Evolutionary conservation across 53 echinoderm and acorn worm genomes (phyloP).

Genomic region (Stichopus horrens): DNA sequence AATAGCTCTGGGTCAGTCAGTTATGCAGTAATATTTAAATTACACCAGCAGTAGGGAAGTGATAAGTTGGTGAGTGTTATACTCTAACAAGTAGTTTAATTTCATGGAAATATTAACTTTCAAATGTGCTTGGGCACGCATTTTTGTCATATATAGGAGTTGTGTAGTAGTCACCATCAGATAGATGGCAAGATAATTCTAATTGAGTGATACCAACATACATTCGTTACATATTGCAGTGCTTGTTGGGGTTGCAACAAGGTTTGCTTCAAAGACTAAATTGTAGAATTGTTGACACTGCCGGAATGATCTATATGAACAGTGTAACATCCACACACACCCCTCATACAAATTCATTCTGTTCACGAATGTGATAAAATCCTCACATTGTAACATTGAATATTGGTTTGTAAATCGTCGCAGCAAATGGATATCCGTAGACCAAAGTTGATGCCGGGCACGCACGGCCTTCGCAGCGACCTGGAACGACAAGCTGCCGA

Average conservation of each 20-base stretch:
- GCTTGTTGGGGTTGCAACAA: background rate
- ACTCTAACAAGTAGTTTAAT: too few relatives aligned
- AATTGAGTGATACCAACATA: too few relatives aligned
- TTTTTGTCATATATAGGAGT: too few relatives aligned
- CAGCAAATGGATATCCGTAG: constrained; percentile 96
- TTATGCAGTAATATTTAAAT: too few relatives aligned
- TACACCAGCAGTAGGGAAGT: too few relatives aligned
- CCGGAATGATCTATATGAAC: background rate
- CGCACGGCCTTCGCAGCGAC: constrained; percentile 65
- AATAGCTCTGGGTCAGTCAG: too few relatives aligned
- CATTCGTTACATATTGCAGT: background rate
- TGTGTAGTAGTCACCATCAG: too few relatives aligned
- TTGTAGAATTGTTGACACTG: background rate
- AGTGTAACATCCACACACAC: too few relatives aligned
- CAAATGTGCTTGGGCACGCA: too few relatives aligned
- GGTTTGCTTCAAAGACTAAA: background rate
- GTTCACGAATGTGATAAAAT: background rate
- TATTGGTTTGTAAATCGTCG: background rate
- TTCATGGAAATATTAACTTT: too few relatives aligned
- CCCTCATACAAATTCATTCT: background rate
- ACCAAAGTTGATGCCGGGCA: constrained; percentile 54
- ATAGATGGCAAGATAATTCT: too few relatives aligned
- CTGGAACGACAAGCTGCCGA: constrained; percentile 82
- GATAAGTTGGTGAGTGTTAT: too few relatives aligned
- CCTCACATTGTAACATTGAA: background rate